These are phyloP conservation scores for Strongylocentrotus purpuratus DNA, from an alignment of 35 echinoderm and acorn worm genomes.

Conservation along the genomic window DNA sequence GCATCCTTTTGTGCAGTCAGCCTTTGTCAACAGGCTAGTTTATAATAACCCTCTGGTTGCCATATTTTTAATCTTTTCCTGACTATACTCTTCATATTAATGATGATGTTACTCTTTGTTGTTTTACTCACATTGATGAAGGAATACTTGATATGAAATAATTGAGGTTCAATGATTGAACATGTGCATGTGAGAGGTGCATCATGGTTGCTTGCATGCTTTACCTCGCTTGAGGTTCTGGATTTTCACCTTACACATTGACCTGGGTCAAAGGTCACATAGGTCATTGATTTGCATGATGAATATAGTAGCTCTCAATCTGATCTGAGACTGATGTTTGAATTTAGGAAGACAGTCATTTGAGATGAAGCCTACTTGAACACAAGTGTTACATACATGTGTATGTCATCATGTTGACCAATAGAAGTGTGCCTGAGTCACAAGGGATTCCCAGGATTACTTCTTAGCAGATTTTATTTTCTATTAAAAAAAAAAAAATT, in stretches of 20 bases:
- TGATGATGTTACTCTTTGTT: not conserved
- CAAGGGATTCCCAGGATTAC: too few species aligned
- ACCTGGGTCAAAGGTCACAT: not conserved
- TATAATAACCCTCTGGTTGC: not conserved
- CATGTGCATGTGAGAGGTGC: not conserved
- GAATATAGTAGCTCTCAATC: not conserved
- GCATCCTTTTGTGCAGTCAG: not conserved
- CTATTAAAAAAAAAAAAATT: too few species aligned
- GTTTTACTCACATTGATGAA: not conserved
- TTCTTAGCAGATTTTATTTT: too few species aligned
- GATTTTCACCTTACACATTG: not conserved
- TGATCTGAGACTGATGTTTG: not conserved
- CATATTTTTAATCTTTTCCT: not conserved
- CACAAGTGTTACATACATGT: not conserved
- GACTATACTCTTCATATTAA: not conserved
- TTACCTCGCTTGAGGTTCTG: not conserved
- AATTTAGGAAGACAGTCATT: not conserved
- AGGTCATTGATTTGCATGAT: not conserved
- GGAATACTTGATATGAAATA: not conserved
- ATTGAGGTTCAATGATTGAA: not conserved
- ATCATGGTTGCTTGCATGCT: not conserved
- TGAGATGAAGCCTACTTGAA: not conserved
- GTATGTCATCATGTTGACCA: too few species aligned
- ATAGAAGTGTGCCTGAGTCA: too few species aligned
- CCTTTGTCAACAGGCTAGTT: not conserved